These are phyloP conservation scores for Diprion similis DNA, from an alignment of 1,140 invertebrate genomes.

Conservation along the genomic window DNA sequence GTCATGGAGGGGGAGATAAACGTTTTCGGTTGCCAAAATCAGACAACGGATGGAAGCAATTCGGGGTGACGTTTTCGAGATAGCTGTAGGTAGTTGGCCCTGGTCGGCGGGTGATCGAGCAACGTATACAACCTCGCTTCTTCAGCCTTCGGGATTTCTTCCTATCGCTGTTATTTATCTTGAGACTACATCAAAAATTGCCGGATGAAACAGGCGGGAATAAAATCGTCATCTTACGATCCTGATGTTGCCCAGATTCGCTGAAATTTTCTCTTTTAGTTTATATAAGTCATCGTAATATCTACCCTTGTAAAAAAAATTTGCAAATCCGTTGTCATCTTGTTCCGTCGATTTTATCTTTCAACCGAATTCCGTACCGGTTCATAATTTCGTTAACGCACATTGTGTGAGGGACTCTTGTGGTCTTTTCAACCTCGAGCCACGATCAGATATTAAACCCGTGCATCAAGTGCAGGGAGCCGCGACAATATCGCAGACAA, in stretches of 20 bases:
- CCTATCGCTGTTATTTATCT: constrained; percentile 33
- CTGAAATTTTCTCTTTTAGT: no score
- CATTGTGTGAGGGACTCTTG: no score
- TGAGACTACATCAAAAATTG: constrained; percentile 24
- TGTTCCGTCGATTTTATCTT: no score
- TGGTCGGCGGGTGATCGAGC: constrained; percentile 15
- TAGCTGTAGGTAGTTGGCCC: constrained; percentile 15
- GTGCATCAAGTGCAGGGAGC: no score
- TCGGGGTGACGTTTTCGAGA: constrained; percentile 33
- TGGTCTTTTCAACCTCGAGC: no score
- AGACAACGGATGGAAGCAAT: constrained; percentile 34
- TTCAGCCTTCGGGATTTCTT: constrained; percentile 14
- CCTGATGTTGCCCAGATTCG: no score
- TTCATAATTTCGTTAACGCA: no score
- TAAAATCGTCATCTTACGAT: not conserved
- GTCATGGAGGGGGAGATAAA: constrained; percentile 9
- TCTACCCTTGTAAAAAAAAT: no score
- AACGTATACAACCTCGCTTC: constrained; percentile 20
- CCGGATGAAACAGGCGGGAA: constrained; percentile 20
- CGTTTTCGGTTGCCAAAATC: constrained; percentile 36
- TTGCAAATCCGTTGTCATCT: no score
- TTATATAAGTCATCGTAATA: no score
- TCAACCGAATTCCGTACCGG: no score
- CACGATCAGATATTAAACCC: no score
- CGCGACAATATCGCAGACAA: not conserved